These are phyloP conservation scores for Hoplostethus atlanticus DNA, from an alignment of 2,797 vertebrate genomes.

Conservation along the genomic window DNA sequence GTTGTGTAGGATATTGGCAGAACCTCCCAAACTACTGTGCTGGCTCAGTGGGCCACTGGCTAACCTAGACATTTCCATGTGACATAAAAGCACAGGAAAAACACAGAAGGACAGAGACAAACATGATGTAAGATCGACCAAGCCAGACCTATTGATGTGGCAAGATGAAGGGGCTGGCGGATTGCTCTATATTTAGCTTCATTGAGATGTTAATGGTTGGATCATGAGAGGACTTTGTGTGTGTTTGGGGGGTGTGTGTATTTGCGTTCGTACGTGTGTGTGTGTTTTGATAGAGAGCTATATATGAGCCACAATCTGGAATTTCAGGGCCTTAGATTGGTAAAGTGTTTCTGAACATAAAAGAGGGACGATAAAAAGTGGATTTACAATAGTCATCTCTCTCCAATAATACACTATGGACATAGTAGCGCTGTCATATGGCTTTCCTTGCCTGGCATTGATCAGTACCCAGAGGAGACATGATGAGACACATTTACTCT, in stretches of 20 bases:
- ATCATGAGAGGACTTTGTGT: conserved; percentile 67
- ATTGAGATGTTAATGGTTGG: conserved; percentile 82
- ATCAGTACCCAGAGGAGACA: conserved; percentile 52
- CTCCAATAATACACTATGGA: conserved; percentile 31
- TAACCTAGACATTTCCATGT: conserved; percentile 37
- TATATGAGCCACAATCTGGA: conserved; percentile 33
- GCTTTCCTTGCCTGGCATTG: conserved; percentile 35
- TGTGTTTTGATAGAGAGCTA: conserved; percentile 22
- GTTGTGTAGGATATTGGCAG: too few relatives aligned
- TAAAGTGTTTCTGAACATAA: conserved; percentile 48
- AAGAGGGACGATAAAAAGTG: conserved; percentile 50
- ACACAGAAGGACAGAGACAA: conserved; percentile 42
- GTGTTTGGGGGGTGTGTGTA: conserved; percentile 29
- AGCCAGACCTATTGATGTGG: conserved; percentile 76
- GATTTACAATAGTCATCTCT: conserved; percentile 45
- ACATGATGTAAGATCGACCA: conserved; percentile 40
- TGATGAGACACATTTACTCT: conserved; percentile 60
- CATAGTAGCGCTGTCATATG: conserved; percentile 54
- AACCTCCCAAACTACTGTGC: conserved; percentile 25
- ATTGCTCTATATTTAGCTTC: conserved; percentile 79
- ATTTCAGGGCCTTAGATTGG: conserved; percentile 38
- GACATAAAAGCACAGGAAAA: conserved; percentile 56
- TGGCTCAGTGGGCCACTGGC: conserved; percentile 52
- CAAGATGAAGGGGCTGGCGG: conserved; percentile 72
- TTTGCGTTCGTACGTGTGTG: conserved; percentile 19